These are phyloP conservation scores for Scatophagus argus DNA, from an alignment of 2,113 vertebrate species.

Conservation along the genomic window DNA sequence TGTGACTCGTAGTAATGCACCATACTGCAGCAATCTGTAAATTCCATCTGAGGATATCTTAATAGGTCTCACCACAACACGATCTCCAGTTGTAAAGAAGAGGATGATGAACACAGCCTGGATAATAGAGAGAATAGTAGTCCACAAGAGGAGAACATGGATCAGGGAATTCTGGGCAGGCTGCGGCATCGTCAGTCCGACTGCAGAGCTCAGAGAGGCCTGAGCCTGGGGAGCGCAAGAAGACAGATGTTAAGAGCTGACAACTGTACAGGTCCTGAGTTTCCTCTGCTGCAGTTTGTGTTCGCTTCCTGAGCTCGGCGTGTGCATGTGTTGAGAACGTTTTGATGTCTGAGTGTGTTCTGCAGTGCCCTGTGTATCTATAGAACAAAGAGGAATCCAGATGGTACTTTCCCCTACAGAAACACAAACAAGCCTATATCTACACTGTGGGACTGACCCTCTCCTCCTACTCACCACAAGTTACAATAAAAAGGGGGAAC, in stretches of 20 bases:
- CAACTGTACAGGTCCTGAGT: constrained; percentile 50
- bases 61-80: constrained; percentile 63
- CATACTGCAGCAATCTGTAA: not conserved
- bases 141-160: constrained; percentile 74
- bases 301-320: constrained; percentile 72
- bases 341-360: constrained; percentile 35
- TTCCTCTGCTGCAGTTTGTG: constrained; percentile 63
- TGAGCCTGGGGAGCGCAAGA: constrained; percentile 49
- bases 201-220: constrained; percentile 11
- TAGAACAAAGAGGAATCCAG: constrained; percentile 43
- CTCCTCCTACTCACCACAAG: constrained; percentile 34
- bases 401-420: constrained; percentile 76
- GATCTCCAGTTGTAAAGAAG: constrained; percentile 61
- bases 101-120: constrained; percentile 56
- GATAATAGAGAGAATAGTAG: constrained; percentile 64
- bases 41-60: not conserved
- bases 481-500: constrained; percentile 52
- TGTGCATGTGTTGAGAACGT: constrained; percentile 51
- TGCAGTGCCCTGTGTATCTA: constrained; percentile 18
- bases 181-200: constrained; percentile 58
- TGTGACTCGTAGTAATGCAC: not conserved
- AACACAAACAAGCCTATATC: constrained; percentile 20
- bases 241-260: constrained; percentile 50
- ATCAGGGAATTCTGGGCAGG: constrained; percentile 46
- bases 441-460: constrained; percentile 65